Conservation (phyloP, 2,888 invertebrate genomes). For the Pheosia gnoma region DNA sequence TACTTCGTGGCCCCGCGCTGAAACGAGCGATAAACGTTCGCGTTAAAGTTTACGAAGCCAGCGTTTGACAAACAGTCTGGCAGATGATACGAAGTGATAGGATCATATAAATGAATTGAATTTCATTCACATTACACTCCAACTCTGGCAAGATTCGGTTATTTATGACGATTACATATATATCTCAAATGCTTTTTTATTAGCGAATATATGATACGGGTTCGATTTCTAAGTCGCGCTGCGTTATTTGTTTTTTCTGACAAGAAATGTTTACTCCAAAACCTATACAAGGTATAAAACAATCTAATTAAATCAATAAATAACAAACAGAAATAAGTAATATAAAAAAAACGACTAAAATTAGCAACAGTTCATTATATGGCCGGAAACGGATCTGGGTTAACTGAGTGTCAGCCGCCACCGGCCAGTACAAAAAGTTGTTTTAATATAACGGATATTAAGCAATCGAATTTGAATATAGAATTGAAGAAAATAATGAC, state of each 20-base stretch:
- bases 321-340: neutral
- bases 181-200: too few species aligned
- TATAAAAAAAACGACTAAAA: conserved; percentile 18
- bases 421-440: conserved; percentile 23
- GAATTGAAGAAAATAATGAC: conserved; percentile 10
- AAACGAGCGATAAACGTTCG: conserved; percentile 59
- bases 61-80: conserved; percentile 59
- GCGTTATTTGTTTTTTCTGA: too few species aligned
- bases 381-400: conserved; percentile 54
- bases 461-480: conserved; percentile 16
- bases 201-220: too few species aligned
- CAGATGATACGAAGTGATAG: conserved; percentile 48
- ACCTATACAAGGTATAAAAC: too few species aligned
- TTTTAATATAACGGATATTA: conserved; percentile 27
- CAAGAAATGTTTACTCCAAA: too few species aligned
- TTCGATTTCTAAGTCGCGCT: too few species aligned
- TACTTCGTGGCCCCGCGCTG: conserved; percentile 39
- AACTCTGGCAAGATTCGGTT: neutral
- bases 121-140: conserved; percentile 45
- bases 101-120: conserved; percentile 42
- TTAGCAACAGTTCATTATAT: conserved; percentile 17
- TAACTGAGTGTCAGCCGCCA: conserved; percentile 25
- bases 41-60: conserved; percentile 68
- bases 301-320: neutral
- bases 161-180: too few species aligned